Evolutionary conservation across 2,888 invertebrate species (phyloP).

Genomic region (Pristionchus exspectatus): DNA sequence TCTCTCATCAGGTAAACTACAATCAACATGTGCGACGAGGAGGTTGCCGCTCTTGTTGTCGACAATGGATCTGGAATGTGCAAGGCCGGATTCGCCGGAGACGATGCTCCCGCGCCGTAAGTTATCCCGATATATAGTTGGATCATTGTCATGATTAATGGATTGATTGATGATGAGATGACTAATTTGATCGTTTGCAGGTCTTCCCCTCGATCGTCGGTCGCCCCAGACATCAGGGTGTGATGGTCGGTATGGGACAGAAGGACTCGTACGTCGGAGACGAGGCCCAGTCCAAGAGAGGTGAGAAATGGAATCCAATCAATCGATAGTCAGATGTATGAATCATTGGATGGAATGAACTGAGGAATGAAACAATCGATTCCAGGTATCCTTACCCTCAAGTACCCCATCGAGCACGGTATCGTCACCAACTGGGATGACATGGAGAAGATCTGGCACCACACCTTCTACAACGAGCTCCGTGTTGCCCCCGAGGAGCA

Average conservation of each 20-base stretch:
- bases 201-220: constrained; percentile 89
- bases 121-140: neutral
- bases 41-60: constrained; percentile 71
- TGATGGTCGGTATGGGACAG: constrained; percentile 82
- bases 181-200: neutral
- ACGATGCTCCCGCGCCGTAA: constrained; percentile 86
- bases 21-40: constrained; percentile 70
- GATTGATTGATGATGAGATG: no score
- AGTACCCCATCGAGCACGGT: constrained; percentile 97
- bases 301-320: constrained; percentile 33
- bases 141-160: no score
- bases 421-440: constrained; percentile 99
- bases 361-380: constrained; percentile 73
- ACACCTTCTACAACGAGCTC: constrained; percentile 98
- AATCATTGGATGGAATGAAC: no score
- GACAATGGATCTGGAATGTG: constrained; percentile 82
- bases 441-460: constrained; percentile 99
- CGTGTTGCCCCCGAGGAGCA: constrained; percentile 96
- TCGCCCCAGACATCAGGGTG: constrained; percentile 83
- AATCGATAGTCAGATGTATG: no score
- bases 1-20: neutral
- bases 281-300: constrained; percentile 83
- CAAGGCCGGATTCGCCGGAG: constrained; percentile 87
- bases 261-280: constrained; percentile 81
- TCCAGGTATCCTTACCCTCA: constrained; percentile 90